Percentiles rank a stretch among this genome's conserved stretches.
Conservation (phyloP, 2,797 vertebrate genomes). For the Crypturellus tataupa region DNA sequence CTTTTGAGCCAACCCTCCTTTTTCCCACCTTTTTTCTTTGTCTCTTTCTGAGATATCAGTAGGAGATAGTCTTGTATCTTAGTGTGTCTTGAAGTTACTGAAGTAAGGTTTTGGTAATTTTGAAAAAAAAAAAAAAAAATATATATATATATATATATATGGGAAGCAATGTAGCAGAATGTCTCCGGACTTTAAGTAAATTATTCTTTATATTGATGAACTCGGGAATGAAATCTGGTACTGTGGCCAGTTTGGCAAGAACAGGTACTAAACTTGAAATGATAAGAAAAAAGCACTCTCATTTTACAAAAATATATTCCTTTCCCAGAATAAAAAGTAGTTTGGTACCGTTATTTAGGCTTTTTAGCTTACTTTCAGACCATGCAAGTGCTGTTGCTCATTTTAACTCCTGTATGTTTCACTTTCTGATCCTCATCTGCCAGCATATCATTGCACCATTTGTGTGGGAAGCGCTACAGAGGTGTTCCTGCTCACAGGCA, state of each 20-base stretch:
- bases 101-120: background rate
- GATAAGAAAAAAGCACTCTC: background rate
- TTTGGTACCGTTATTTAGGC: background rate
- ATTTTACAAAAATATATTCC: background rate
- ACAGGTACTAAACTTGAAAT: background rate
- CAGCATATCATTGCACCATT: background rate
- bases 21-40: background rate
- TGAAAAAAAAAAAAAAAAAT: background rate
- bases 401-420: background rate
- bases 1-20: background rate
- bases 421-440: background rate
- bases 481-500: background rate
- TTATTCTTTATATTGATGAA: background rate
- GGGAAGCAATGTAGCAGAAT: background rate
- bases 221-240: background rate
- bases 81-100: background rate
- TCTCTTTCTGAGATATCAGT: background rate
- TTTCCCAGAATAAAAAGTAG: background rate
- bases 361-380: background rate
- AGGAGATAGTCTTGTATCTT: background rate
- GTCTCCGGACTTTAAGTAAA: background rate
- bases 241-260: background rate
- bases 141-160: background rate
- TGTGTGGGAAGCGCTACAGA: background rate
- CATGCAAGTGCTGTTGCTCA: background rate